These are phyloP conservation scores for Muscicapa striata DNA, from an alignment of 2,797 vertebrate genomes.

Conservation along the genomic window DNA sequence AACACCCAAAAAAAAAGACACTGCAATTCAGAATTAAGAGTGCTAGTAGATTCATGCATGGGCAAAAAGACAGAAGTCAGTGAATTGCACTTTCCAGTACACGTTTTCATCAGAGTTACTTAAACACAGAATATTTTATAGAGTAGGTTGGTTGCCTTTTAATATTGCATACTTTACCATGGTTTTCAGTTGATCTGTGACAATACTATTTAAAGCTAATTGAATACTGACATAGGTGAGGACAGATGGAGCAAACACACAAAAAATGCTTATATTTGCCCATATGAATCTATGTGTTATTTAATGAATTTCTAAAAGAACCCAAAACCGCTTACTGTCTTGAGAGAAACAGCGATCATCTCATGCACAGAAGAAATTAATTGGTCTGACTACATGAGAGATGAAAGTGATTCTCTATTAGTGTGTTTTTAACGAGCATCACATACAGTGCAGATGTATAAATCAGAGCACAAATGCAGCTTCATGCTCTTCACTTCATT, in stretches of 20 bases:
- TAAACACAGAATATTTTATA: not conserved
- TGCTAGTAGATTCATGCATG: not conserved
- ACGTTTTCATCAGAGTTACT: not conserved
- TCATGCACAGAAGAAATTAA: not conserved
- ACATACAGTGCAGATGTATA: not conserved
- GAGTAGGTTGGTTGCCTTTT: not conserved
- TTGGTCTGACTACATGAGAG: not conserved
- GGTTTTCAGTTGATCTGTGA: not conserved
- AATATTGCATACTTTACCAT: not conserved
- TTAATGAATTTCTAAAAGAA: not conserved
- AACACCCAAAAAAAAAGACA: not conserved
- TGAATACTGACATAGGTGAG: not conserved
- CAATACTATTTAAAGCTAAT: not conserved
- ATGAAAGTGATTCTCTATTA: not conserved
- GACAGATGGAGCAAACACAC: not conserved
- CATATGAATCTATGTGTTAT: not conserved
- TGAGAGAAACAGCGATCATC: not conserved
- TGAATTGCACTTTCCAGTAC: not conserved
- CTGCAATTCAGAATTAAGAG: not conserved
- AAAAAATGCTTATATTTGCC: not conserved
- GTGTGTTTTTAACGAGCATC: constrained; percentile 9
- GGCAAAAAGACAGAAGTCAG: not conserved
- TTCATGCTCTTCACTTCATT: constrained; percentile 5
- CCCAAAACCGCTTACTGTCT: not conserved
- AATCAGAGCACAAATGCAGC: not conserved